phyloP scores from a whole-genome alignment of 1,140 invertebrate genomes.

The Diachasmimorpha longicaudata region DNA sequence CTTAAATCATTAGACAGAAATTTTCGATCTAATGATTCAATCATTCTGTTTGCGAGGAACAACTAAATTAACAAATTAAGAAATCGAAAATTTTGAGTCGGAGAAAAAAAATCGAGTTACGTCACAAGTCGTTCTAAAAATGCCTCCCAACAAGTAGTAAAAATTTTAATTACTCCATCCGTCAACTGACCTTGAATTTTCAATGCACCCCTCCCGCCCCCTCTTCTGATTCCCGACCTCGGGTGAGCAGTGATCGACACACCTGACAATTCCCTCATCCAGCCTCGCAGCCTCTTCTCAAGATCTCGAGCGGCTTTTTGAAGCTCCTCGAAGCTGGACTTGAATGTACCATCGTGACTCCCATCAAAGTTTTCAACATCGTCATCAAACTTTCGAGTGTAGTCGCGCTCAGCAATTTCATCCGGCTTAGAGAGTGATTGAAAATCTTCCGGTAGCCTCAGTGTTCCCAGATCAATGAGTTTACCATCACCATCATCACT shows the following conservation, averaged over 20 bases:
- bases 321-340: conserved; percentile 42
- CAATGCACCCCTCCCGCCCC: not conserved
- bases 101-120: too few species aligned
- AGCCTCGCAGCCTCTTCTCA: conserved; percentile 47
- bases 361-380: not conserved
- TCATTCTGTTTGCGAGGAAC: too few species aligned
- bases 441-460: not conserved
- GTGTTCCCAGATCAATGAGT: conserved; percentile 30
- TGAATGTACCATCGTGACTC: conserved; percentile 12
- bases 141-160: too few species aligned
- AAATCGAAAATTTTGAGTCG: too few species aligned
- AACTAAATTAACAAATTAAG: too few species aligned
- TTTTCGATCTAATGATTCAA: too few species aligned
- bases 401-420: conserved; percentile 14
- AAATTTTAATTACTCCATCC: too few species aligned
- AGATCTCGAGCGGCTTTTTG: conserved; percentile 50
- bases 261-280: conserved; percentile 45
- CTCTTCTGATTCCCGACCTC: not conserved
- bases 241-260: conserved; percentile 12
- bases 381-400: conserved; percentile 14
- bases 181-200: conserved; percentile 10
- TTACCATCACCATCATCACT: conserved; percentile 16
- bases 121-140: too few species aligned
- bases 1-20: too few species aligned
- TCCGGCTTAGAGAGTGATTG: not conserved